Conservation (phyloP, 2,113 vertebrate species). For the Pedetes capensis region DNA sequence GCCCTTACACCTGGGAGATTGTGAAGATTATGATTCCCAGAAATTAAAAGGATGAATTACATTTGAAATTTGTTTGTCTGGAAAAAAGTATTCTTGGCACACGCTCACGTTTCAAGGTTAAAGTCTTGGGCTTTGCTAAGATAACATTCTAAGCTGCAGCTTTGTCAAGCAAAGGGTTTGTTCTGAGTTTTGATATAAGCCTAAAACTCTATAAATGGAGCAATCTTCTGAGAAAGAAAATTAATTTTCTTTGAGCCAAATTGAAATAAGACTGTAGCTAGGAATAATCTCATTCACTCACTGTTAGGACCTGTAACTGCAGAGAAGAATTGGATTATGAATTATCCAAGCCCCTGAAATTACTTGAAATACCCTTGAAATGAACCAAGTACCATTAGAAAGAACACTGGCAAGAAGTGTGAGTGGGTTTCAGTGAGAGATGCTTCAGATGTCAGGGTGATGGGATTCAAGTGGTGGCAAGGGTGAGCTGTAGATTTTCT, state of each 20-base stretch:
- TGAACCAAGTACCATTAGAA: background rate
- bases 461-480: background rate
- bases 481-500: background rate
- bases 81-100: constrained; percentile 18
- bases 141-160: constrained; percentile 34
- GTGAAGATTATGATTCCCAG: background rate
- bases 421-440: background rate
- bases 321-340: constrained; percentile 40
- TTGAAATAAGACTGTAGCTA: constrained; percentile 56
- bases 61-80: constrained; percentile 32
- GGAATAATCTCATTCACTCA: constrained; percentile 53
- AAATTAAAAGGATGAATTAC: constrained; percentile 48
- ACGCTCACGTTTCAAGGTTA: constrained; percentile 47
- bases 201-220: constrained; percentile 49
- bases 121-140: constrained; percentile 7
- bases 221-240: constrained; percentile 54
- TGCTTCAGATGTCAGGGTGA: background rate
- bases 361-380: constrained; percentile 53
- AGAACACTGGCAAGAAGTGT: background rate
- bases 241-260: constrained; percentile 60
- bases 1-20: background rate
- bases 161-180: constrained; percentile 4
- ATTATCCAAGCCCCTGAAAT: constrained; percentile 25
- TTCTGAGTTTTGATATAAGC: constrained; percentile 24
- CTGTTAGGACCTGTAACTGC: constrained; percentile 31